Conservation (phyloP, 2,797 vertebrate species). For the Taeniopygia guttata region DNA sequence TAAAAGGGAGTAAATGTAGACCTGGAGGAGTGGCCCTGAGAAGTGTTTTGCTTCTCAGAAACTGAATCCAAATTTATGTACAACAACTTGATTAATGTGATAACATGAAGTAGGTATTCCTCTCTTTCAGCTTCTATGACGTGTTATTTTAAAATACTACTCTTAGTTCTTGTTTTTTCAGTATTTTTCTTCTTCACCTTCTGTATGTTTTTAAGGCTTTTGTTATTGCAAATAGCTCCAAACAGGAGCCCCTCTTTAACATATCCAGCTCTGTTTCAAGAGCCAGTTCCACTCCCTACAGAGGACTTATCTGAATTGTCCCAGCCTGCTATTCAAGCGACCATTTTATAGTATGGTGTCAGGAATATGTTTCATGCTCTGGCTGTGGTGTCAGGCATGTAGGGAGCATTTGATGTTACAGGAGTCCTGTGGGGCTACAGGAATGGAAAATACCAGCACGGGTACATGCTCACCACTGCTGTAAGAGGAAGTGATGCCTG, state of each 20-base stretch:
- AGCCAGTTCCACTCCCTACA: accelerated
- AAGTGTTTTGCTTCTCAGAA: not conserved
- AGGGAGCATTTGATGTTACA: not conserved
- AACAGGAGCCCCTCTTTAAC: not conserved
- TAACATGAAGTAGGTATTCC: not conserved
- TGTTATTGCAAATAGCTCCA: not conserved
- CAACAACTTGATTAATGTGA: not conserved
- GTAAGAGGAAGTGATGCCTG: not conserved
- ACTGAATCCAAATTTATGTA: not conserved
- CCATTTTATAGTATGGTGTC: not conserved
- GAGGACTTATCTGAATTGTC: not conserved
- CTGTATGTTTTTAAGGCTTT: not conserved
- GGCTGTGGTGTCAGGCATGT: not conserved
- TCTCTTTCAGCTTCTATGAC: not conserved
- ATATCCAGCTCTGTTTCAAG: not conserved
- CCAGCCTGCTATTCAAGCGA: not conserved
- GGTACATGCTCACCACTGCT: not conserved
- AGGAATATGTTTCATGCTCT: not conserved
- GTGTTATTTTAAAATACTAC: not conserved
- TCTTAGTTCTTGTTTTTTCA: not conserved
- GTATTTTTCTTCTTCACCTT: not conserved
- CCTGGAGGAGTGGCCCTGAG: not conserved
- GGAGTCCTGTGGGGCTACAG: not conserved
- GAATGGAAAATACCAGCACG: not conserved
- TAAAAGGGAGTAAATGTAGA: not conserved